Conservation (phyloP, 2,113 vertebrate genomes). For the Morone chrysops region DNA sequence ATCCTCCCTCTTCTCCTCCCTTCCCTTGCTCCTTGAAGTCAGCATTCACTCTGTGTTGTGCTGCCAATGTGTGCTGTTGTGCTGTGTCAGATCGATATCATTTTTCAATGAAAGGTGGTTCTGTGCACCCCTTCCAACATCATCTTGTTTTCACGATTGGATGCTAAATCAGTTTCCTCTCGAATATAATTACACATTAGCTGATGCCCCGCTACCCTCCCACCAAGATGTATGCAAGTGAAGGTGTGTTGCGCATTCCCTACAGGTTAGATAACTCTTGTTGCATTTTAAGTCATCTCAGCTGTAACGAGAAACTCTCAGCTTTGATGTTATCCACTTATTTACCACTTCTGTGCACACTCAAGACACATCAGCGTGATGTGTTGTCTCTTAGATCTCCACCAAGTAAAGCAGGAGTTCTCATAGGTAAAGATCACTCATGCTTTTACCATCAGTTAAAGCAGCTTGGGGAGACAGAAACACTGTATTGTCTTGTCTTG, state of each 20-base stretch:
- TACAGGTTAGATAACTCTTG: constrained; percentile 1
- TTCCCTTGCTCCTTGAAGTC: constrained; percentile 3
- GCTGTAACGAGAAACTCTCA: neutral
- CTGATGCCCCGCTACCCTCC: no score
- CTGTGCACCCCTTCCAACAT: neutral
- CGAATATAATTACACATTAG: neutral
- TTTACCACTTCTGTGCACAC: constrained; percentile 29
- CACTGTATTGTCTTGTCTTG: neutral
- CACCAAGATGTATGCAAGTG: neutral
- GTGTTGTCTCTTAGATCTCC: neutral
- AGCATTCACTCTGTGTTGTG: neutral
- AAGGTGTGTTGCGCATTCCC: neutral
- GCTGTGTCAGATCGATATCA: neutral
- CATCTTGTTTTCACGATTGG: neutral
- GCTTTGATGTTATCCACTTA: constrained; percentile 26
- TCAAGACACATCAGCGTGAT: constrained; percentile 13
- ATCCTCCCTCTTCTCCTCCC: neutral
- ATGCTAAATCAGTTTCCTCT: neutral
- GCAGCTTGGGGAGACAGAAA: neutral
- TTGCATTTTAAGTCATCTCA: constrained; percentile 22
- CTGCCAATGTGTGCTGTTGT: neutral
- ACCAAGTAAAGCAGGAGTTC: constrained; percentile 16
- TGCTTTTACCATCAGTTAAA: constrained; percentile 10
- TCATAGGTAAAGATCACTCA: constrained; percentile 20
- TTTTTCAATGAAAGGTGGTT: constrained; percentile 11